Percentiles rank a stretch among this genome's conserved stretches.
Evolutionary conservation across 2,113 vertebrate species (phyloP).

Genomic region (Dolichallabes microphthalmus): DNA sequence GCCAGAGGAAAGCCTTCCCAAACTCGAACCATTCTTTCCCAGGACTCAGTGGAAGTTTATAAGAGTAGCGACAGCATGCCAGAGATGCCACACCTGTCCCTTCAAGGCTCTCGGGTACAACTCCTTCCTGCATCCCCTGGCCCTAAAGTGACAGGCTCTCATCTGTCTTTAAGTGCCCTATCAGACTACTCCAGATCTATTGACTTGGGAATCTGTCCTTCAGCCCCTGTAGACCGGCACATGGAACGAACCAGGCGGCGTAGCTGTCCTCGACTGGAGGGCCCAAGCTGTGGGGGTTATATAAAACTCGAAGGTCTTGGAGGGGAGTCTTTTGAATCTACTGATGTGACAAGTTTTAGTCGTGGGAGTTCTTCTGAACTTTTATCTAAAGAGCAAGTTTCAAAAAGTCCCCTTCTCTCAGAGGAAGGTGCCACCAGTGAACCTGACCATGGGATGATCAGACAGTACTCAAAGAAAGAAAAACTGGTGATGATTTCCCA

Average conservation of each 20-base stretch:
- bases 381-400: constrained; percentile 44
- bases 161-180: constrained; percentile 61
- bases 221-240: constrained; percentile 47
- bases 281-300: constrained; percentile 78
- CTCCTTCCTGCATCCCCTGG: constrained; percentile 58
- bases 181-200: constrained; percentile 62
- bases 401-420: constrained; percentile 31
- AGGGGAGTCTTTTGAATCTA: constrained; percentile 77
- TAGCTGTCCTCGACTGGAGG: constrained; percentile 73
- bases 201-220: constrained; percentile 58
- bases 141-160: constrained; percentile 58
- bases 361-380: constrained; percentile 63
- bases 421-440: constrained; percentile 42
- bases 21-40: constrained; percentile 39
- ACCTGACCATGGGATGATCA: constrained; percentile 59
- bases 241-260: constrained; percentile 64
- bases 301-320: constrained; percentile 72
- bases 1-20: constrained; percentile 51
- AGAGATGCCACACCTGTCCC: constrained; percentile 59
- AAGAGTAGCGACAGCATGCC: constrained; percentile 77
- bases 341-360: constrained; percentile 62
- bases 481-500: constrained; percentile 82
- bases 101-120: constrained; percentile 61
- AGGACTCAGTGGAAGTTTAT: constrained; percentile 61
- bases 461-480: constrained; percentile 82